phyloP scores from a whole-genome alignment of 2,888 invertebrate species.

The Troides aeacus region DNA sequence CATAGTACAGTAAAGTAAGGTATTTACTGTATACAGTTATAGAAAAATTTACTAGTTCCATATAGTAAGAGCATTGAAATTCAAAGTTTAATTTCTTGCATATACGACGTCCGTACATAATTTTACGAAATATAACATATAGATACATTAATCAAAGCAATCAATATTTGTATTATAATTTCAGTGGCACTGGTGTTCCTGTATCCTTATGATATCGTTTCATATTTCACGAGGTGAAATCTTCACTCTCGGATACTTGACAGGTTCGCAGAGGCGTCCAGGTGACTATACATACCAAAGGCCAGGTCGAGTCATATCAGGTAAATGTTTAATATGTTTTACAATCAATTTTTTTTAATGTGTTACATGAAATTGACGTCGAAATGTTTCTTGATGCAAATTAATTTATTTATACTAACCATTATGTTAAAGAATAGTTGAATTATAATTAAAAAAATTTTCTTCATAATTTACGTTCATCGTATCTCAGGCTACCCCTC shows the following conservation, averaged over 20 bases:
- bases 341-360: neutral
- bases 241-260: constrained; percentile 90
- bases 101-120: neutral
- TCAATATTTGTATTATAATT: constrained; percentile 38
- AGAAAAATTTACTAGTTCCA: neutral
- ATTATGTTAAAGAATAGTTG: no score
- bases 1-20: neutral
- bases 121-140: no score
- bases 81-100: neutral
- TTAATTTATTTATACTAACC: no score
- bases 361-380: no score
- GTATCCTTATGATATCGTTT: constrained; percentile 46
- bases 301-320: constrained; percentile 84
- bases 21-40: neutral
- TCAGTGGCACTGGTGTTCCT: constrained; percentile 65
- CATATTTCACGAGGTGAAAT: constrained; percentile 67
- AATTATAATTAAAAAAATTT: no score
- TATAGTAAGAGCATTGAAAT: neutral
- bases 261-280: constrained; percentile 88
- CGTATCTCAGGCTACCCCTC: no score
- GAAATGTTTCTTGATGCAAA: no score
- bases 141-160: no score
- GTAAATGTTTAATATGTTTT: constrained; percentile 39
- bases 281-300: constrained; percentile 89
- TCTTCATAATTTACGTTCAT: no score